Evolutionary conservation across 2,113 vertebrate species (phyloP).

Genomic region (Pongo pygmaeus): DNA sequence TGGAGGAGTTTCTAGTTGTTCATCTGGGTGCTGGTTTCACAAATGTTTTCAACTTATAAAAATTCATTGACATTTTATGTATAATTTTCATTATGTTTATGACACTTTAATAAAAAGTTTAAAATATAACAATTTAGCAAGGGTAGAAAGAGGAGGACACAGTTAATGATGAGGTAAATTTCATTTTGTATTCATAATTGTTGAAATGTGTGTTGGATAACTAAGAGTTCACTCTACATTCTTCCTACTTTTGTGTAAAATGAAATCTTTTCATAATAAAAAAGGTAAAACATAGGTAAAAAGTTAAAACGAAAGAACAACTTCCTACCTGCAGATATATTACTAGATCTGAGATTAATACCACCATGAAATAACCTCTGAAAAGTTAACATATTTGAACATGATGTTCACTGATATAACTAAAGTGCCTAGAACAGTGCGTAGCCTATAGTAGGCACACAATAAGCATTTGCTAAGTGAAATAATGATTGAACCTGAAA

Average conservation of each 20-base stretch:
- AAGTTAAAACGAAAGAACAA: neutral
- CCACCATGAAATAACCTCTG: neutral
- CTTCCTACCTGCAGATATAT: neutral
- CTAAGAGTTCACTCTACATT: neutral
- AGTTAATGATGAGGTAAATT: neutral
- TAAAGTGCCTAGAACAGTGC: neutral
- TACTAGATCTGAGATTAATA: neutral
- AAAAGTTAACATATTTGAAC: neutral
- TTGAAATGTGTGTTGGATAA: neutral
- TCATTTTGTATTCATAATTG: neutral
- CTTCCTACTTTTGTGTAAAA: neutral
- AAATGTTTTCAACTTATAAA: neutral
- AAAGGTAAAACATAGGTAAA: neutral
- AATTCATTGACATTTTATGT: neutral
- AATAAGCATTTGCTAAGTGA: neutral
- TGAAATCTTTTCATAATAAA: neutral
- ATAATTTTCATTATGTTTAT: neutral
- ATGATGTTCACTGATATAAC: neutral
- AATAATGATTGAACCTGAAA: neutral
- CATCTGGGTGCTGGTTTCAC: neutral
- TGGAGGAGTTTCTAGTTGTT: neutral
- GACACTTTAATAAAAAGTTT: neutral
- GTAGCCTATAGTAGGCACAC: neutral
- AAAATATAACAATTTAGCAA: neutral
- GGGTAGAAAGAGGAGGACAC: neutral